These are phyloP conservation scores for Caenorhabditis sp. DNA, from an alignment of 2,888 invertebrate species.

Conservation along the genomic window DNA sequence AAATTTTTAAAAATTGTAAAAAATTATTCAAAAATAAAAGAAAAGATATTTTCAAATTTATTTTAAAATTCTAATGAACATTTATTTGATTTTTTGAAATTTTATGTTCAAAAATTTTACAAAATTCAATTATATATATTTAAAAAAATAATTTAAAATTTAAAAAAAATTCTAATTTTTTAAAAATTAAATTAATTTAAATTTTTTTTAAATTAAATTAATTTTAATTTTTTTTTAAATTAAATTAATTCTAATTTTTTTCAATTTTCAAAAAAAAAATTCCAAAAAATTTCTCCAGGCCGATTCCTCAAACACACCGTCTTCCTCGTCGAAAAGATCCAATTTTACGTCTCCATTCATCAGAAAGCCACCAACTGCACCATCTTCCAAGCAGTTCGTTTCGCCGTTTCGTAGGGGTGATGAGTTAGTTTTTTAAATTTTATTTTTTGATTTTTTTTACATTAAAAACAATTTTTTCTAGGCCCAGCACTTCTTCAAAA, in stretches of 20 bases:
- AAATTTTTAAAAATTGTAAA: too few relatives aligned
- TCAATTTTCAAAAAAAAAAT: neutral
- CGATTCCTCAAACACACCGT: neutral
- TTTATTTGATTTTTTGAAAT: neutral
- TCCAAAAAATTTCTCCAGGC: neutral
- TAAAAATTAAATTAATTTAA: too few relatives aligned
- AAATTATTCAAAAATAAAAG: too few relatives aligned
- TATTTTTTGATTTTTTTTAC: neutral
- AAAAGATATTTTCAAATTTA: too few relatives aligned
- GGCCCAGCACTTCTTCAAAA: neutral
- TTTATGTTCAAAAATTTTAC: neutral
- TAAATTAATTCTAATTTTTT: neutral
- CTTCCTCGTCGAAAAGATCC: neutral
- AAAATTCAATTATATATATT: too few relatives aligned
- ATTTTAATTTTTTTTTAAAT: too few relatives aligned
- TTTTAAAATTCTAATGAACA: too few relatives aligned
- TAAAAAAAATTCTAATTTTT: too few relatives aligned
- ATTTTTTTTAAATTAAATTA: too few relatives aligned
- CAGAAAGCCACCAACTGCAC: slow-evolving; percentile 5
- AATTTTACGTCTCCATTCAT: slow-evolving; percentile 38
- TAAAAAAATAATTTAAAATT: too few relatives aligned
- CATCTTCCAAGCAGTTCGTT: slow-evolving; percentile 14
- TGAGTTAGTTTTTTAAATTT: slow-evolving; percentile 22
- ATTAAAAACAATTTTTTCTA: neutral
- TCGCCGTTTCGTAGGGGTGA: slow-evolving; percentile 44